Evolutionary conservation across 1,140 invertebrate species (phyloP).

Genomic region (Drosophila sucinea): DNA sequence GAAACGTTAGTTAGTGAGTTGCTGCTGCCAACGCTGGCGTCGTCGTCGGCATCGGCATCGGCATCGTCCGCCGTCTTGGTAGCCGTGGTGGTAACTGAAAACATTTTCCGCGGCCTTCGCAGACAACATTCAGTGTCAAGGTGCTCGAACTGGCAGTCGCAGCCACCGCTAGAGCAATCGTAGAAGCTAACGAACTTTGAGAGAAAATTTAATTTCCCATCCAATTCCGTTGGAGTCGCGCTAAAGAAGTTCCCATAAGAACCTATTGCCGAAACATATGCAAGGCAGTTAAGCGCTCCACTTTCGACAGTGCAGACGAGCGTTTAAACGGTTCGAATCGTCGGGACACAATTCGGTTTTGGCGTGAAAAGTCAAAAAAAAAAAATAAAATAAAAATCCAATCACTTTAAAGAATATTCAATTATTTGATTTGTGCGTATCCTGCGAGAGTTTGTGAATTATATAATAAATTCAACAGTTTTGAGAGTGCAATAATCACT

Average conservation of each 20-base stretch:
- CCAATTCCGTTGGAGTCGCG: constrained; percentile 22
- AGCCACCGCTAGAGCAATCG: constrained; percentile 57
- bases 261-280: constrained; percentile 61
- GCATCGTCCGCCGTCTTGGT: constrained; percentile 27
- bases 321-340: constrained; percentile 51
- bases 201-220: constrained; percentile 30
- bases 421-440: constrained; percentile 47
- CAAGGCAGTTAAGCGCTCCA: constrained; percentile 74
- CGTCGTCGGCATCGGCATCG: constrained; percentile 16
- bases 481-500: constrained; percentile 9
- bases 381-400: constrained; percentile 1
- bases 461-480: background rate
- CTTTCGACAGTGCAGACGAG: constrained; percentile 73
- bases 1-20: constrained; percentile 60
- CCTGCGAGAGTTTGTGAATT: constrained; percentile 48
- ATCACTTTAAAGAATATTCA: constrained; percentile 5
- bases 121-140: constrained; percentile 75
- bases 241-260: constrained; percentile 68
- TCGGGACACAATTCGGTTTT: constrained; percentile 39
- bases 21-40: constrained; percentile 30
- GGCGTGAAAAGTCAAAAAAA: constrained; percentile 20
- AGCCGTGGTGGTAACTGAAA: constrained; percentile 67
- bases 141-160: constrained; percentile 77
- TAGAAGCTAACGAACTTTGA: constrained; percentile 77
- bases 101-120: constrained; percentile 78